A percentile compares a stretch with the other conserved stretches of the same genome.
Evolutionary conservation across 2,888 invertebrate genomes (phyloP).

Genomic region (Apotomis betuletana): DNA sequence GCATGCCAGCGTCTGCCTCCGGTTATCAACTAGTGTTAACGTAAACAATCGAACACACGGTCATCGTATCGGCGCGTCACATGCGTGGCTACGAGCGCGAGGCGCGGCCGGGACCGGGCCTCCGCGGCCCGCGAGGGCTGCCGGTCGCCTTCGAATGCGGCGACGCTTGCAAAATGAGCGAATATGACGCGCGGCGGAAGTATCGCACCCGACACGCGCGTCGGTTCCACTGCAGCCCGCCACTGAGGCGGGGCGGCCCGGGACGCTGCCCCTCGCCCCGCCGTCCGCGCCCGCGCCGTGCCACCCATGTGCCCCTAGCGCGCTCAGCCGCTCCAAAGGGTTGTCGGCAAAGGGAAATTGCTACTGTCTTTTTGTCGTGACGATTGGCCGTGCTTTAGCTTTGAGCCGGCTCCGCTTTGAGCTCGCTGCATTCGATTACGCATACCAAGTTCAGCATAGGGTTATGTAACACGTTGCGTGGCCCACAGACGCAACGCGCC

Average conservation of each 20-base stretch:
- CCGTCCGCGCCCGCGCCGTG: constrained; percentile 42
- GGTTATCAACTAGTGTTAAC: constrained; percentile 79
- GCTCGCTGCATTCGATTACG: constrained; percentile 41
- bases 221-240: constrained; percentile 81
- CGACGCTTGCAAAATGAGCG: constrained; percentile 78
- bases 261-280: constrained; percentile 66
- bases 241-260: constrained; percentile 83
- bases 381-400: constrained; percentile 64
- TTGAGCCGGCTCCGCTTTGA: constrained; percentile 56
- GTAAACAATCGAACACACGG: constrained; percentile 78
- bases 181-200: constrained; percentile 76
- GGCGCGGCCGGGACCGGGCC: constrained; percentile 57
- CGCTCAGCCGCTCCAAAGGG: constrained; percentile 65
- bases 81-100: constrained; percentile 73
- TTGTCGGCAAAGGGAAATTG: constrained; percentile 77
- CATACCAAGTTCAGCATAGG: constrained; percentile 22
- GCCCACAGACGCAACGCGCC: constrained; percentile 65
- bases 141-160: constrained; percentile 75
- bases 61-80: constrained; percentile 69
- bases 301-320: constrained; percentile 66
- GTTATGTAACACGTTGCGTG: constrained; percentile 66
- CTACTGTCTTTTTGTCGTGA: constrained; percentile 70
- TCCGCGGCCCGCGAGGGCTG: constrained; percentile 74
- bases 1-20: constrained; percentile 80
- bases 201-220: constrained; percentile 81